These are phyloP conservation scores for Nicator chloris DNA, from an alignment of 2,113 vertebrate species.

Conservation along the genomic window DNA sequence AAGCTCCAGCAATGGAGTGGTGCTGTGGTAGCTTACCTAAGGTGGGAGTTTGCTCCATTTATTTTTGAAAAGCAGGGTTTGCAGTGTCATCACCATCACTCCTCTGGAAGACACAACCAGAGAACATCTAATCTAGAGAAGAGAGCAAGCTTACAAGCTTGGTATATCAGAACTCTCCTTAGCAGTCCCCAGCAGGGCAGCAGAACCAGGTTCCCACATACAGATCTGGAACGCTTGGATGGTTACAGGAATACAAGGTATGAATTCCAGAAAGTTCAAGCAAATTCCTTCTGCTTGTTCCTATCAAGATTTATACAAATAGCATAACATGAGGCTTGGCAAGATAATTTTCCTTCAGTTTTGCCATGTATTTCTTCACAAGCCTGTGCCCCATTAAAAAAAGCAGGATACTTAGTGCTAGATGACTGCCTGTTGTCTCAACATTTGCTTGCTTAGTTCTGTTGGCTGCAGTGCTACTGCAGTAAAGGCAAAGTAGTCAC, in stretches of 20 bases:
- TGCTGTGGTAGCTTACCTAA: not conserved
- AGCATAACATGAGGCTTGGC: not conserved
- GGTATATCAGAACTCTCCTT: not conserved
- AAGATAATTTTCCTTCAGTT: slow-evolving; percentile 34
- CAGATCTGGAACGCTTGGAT: not conserved
- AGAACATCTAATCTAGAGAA: not conserved
- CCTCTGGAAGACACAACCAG: not conserved
- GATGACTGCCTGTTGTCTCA: slow-evolving; percentile 4
- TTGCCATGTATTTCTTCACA: slow-evolving; percentile 14
- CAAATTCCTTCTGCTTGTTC: slow-evolving; percentile 43
- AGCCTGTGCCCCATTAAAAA: not conserved
- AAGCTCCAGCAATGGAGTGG: not conserved
- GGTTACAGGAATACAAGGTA: not conserved
- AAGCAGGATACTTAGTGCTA: not conserved
- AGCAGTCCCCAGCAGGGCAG: not conserved
- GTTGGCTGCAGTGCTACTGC: slow-evolving; percentile 55
- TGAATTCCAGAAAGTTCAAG: slow-evolving; percentile 43
- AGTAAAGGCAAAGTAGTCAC: slow-evolving; percentile 3
- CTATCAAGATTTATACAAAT: slow-evolving; percentile 31
- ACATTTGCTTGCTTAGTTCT: not conserved
- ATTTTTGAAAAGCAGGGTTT: not conserved
- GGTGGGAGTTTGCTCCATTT: not conserved
- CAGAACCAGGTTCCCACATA: not conserved
- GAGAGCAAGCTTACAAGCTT: not conserved
- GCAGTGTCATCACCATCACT: not conserved